Evolutionary conservation across 2,888 invertebrate genomes (phyloP), one percentile per base, ranked within the genome.

Genomic region (Liodrosophila aerea): DNA sequence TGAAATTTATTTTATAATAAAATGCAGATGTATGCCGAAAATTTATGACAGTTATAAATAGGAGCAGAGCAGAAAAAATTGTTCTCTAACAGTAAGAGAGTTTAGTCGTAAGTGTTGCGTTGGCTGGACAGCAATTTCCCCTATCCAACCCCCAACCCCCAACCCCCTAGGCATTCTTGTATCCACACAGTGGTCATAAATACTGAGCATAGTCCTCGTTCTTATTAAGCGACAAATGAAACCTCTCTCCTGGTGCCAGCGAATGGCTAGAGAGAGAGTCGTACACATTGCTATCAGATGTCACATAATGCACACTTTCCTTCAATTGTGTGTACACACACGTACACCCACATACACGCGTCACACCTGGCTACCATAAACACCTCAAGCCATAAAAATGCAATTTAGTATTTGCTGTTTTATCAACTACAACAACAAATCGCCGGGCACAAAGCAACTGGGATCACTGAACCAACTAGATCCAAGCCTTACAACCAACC

Each of bases 301-400:
- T 82, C 77, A 54, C 80, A 85, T 71, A 82, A 67, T 74, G 64
- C 73, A 82, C 63, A 65, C 77, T 62, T 59, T 66, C n/a, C n/a
- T n/a, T n/a, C n/a, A n/a, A n/a, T n/a, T n/a, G n/a, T 49, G 46
- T 41, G 33, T 29, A 45, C 43, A 41, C 47, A 45, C 3, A 29
- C 8, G 12, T 18, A 46, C 43, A 40, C 27, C 30, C 36, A 33
- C 45, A 37, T 1, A 22, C 1, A 12, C 15, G 12, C 33, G 11
- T 13, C 43, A 13, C 16, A 51, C 29, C 37, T 44, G 46, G 7
- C 34, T 30, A 56, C 49, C 50, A 68, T 73, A 69, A 69, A 68
- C 85, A 63, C 65, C 60, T 63, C 40, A 63, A 53, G 80, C 57
- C 76, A 76, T 85, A 85, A 80, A 80, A 80, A 64, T 80, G 86